Base-by-base conservation (phyloP, 2,888 invertebrate species). In the Zygaena filipendulae region DNA sequence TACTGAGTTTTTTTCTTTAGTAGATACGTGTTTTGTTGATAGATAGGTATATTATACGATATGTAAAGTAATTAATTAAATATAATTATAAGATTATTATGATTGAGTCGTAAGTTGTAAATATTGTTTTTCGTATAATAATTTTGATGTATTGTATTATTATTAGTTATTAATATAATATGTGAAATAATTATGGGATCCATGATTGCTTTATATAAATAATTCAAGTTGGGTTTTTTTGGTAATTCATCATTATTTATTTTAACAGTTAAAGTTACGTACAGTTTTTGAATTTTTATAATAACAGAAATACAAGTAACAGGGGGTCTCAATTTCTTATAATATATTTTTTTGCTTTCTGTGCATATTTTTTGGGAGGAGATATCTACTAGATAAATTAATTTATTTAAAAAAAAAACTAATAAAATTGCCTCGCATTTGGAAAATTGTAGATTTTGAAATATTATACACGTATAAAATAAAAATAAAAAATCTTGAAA, bases 351-450 rank as follows among this genome's bases (percentile, higher is more conserved):
- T 24, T n/a, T n/a, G n/a, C n/a, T 26, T 13, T 29, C 23, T 27
- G 57, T 58, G 63, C 57, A 56, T 59, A 63, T 59, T 61, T 47
- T 66, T 64, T 53, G 59, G 52, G 57, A n/a, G n/a, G n/a, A n/a
- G n/a, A n/a, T n/a, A n/a, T n/a, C n/a, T n/a, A n/a, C n/a, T n/a
- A n/a, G n/a, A n/a, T n/a, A n/a, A n/a, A n/a, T n/a, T 50, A 45
- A 45, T 48, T 52, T 57, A 38, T 40, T 38, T 37, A 41, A 47
- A 58, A 54, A 57, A 59, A 54, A 58, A 59, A 72, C 71, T 74
- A 71, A 60, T 61, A 59, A 75, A 71, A 75, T 79, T 75, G 57
- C 79, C 79, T 79, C 79, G 79, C 79, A 79, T 79, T 79, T 77
- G 79, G 77, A 64, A 74, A 68, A n/a, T 7, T 57, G 70, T 77